Evolutionary conservation across 1,140 invertebrate species (phyloP).

Genomic region (Vanessa tameamea): DNA sequence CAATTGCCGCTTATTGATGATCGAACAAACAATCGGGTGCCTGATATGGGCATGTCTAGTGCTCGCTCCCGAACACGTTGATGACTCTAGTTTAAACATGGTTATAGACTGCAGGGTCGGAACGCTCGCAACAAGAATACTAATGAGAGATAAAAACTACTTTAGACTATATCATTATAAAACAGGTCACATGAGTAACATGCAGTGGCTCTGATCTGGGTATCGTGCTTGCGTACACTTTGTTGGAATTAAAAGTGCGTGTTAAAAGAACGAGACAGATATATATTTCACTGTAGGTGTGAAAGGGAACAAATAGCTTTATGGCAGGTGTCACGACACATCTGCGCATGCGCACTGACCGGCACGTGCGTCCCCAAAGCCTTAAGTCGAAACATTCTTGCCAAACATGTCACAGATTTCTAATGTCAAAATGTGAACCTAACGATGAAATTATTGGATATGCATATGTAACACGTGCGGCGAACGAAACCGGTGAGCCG

Average conservation of each 20-base stretch:
- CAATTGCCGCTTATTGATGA: conserved; percentile 44
- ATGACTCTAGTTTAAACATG: conserved; percentile 58
- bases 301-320: conserved; percentile 56
- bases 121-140: conserved; percentile 61
- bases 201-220: conserved; percentile 61
- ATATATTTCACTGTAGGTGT: conserved; percentile 45
- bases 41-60: conserved; percentile 53
- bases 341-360: conserved; percentile 72
- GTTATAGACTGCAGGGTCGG: conserved; percentile 54
- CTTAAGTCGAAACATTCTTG: conserved; percentile 54
- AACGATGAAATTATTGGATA: conserved; percentile 40
- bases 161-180: conserved; percentile 74
- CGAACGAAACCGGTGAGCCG: conserved; percentile 38
- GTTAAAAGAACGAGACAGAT: conserved; percentile 52
- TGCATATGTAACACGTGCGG: conserved; percentile 49
- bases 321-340: conserved; percentile 74
- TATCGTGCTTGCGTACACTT: conserved; percentile 56
- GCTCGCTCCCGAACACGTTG: conserved; percentile 61
- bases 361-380: conserved; percentile 70
- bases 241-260: conserved; percentile 69
- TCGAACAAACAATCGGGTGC: conserved; percentile 42
- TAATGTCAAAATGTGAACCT: conserved; percentile 48
- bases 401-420: conserved; percentile 53
- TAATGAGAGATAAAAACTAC: conserved; percentile 69
- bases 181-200: conserved; percentile 74